Percentiles rank a stretch among this genome's conserved stretches.
Evolutionary conservation across 2,113 vertebrate species (phyloP).

Genomic region (Petaurus breviceps): DNA sequence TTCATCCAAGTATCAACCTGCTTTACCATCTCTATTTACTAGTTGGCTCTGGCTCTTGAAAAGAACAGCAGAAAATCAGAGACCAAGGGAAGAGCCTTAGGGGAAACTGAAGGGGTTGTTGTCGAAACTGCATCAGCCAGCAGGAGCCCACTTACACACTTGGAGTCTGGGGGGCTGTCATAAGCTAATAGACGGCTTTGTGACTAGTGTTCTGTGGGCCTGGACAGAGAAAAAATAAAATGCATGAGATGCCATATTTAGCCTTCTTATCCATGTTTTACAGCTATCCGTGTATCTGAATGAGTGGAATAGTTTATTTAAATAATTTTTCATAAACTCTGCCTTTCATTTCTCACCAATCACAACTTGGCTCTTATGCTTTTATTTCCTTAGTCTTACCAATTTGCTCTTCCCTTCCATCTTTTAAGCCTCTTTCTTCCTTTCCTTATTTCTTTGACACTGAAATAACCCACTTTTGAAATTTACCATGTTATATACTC

Average conservation of each 20-base stretch:
- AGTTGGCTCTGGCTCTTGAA: background rate
- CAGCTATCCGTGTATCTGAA: background rate
- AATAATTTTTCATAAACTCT: background rate
- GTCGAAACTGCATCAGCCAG: background rate
- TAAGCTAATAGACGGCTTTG: background rate
- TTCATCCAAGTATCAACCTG: background rate
- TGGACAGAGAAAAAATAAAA: background rate
- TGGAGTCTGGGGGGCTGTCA: background rate
- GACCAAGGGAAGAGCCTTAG: background rate
- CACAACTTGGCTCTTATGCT: too few species aligned
- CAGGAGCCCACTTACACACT: background rate
- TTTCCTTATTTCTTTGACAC: background rate
- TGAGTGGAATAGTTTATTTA: background rate
- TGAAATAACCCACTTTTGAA: background rate
- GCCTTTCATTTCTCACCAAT: background rate
- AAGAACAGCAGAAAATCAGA: background rate
- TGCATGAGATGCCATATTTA: background rate
- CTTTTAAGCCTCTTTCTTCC: background rate
- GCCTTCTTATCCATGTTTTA: background rate
- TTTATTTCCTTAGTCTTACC: background rate
- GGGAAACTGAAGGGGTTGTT: background rate
- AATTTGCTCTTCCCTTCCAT: background rate
- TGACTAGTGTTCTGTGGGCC: background rate
- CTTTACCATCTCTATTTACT: fast-evolving
- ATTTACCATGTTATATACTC: background rate